phyloP scores from a whole-genome alignment of 2,888 invertebrate genomes.

The Cremastinae sp. region DNA sequence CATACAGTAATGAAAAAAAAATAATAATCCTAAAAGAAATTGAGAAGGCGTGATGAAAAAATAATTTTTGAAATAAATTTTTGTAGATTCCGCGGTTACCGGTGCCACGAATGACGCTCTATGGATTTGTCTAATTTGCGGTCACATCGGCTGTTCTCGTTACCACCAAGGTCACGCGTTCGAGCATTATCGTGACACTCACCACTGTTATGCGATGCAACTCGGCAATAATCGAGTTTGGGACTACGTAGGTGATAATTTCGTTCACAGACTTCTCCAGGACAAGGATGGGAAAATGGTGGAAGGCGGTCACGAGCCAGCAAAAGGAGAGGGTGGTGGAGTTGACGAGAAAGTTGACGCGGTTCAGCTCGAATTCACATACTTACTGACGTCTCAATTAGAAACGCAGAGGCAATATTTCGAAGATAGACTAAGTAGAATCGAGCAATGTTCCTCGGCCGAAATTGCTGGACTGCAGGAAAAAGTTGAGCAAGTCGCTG shows the following conservation, averaged over 20 bases:
- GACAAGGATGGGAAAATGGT: conserved; percentile 99
- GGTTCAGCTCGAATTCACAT: conserved; percentile 97
- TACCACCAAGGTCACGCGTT: conserved; percentile 96
- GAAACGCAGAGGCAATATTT: conserved; percentile 96
- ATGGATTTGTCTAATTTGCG: conserved; percentile 99
- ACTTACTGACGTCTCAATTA: conserved; percentile 96
- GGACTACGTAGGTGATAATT: conserved; percentile 99
- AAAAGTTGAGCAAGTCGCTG: conserved; percentile 81
- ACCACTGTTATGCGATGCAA: conserved; percentile 98
- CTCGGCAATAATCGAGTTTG: conserved; percentile 98
- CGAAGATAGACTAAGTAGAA: conserved; percentile 87
- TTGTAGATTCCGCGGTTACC: conserved; percentile 66
- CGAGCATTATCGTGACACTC: conserved; percentile 96
- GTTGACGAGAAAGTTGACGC: conserved; percentile 94
- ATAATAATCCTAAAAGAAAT: no score
- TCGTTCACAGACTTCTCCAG: conserved; percentile 96
- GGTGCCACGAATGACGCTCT: conserved; percentile 87
- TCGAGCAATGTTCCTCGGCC: conserved; percentile 79
- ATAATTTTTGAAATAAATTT: no score
- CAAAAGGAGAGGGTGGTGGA: conserved; percentile 82
- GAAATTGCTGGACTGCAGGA: conserved; percentile 83
- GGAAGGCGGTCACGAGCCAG: conserved; percentile 83
- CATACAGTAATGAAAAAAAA: no score
- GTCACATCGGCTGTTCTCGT: conserved; percentile 98
- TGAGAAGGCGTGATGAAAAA: no score